phyloP scores from a whole-genome alignment of 2,888 invertebrate species.

The Anarsia innoxiella region DNA sequence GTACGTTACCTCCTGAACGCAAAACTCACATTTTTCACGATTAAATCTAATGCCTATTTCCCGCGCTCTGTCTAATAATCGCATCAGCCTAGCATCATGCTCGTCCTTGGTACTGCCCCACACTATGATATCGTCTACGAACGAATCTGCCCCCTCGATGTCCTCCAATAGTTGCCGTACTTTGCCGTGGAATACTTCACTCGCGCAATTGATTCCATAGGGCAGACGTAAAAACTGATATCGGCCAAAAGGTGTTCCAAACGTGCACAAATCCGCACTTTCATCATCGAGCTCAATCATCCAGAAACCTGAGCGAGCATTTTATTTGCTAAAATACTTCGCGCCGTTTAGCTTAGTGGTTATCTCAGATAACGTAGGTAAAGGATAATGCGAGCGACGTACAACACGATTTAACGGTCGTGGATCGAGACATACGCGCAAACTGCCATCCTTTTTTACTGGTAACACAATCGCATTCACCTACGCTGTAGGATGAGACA shows the following conservation, averaged over 20 bases:
- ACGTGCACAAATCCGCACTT: slow-evolving; percentile 23
- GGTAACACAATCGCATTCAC: slow-evolving; percentile 22
- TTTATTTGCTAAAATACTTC: slow-evolving; percentile 16
- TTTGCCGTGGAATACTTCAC: slow-evolving; percentile 17
- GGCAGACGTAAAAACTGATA: slow-evolving; percentile 22
- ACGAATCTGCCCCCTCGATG: slow-evolving; percentile 9
- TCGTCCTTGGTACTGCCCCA: slow-evolving; percentile 8
- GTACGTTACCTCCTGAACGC: slow-evolving; percentile 16
- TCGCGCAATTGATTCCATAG: slow-evolving; percentile 16
- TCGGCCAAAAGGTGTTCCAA: too few species aligned
- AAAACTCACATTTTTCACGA: slow-evolving; percentile 15
- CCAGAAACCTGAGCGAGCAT: slow-evolving; percentile 23
- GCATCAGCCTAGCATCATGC: slow-evolving; percentile 8
- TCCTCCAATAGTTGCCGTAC: slow-evolving; percentile 17
- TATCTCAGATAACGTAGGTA: slow-evolving; percentile 21
- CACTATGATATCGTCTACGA: too few species aligned
- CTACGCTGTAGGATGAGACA: slow-evolving; percentile 19
- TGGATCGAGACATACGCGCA: slow-evolving; percentile 12
- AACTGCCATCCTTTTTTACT: slow-evolving; percentile 13
- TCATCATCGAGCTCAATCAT: slow-evolving; percentile 16
- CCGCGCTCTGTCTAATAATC: slow-evolving; percentile 6
- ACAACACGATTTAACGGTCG: slow-evolving; percentile 16
- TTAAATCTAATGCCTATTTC: slow-evolving; percentile 11
- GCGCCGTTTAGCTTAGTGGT: slow-evolving; percentile 14
- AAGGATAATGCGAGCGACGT: slow-evolving; percentile 15